Percentiles rank a stretch among this genome's conserved stretches.
Evolutionary conservation across 2,888 invertebrate species (phyloP).

Genomic region (Caenorhabditis virilis): DNA sequence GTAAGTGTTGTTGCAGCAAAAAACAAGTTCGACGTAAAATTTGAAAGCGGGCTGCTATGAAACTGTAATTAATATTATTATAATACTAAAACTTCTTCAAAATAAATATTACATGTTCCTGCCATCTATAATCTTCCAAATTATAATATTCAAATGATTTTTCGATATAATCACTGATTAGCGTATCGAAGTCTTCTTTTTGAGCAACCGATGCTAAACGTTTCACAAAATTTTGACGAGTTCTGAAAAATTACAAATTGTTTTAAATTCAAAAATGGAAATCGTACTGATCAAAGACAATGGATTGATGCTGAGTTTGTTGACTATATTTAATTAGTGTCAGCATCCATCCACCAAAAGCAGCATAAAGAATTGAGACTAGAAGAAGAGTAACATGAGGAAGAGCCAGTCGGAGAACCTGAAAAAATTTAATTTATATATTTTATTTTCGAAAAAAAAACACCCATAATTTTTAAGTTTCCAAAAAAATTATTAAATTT

Average conservation of each 20-base stretch:
- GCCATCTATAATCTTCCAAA: constrained; percentile 28
- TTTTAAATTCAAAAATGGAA: not conserved
- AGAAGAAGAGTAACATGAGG: constrained; percentile 64
- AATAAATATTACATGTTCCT: constrained; percentile 9
- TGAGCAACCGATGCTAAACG: constrained; percentile 7
- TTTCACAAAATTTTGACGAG: constrained; percentile 23
- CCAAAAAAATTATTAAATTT: too few relatives aligned
- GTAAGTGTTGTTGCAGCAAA: constrained; percentile 66
- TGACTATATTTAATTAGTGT: constrained; percentile 57
- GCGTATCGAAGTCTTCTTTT: constrained; percentile 9
- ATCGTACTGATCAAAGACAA: constrained; percentile 39
- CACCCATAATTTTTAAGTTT: too few relatives aligned
- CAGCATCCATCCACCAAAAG: constrained; percentile 60
- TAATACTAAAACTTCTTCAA: not conserved
- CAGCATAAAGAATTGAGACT: constrained; percentile 63
- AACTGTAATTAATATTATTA: constrained; percentile 3
- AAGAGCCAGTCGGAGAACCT: constrained; percentile 66
- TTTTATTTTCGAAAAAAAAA: too few relatives aligned
- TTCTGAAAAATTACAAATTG: constrained; percentile 10
- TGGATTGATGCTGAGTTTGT: constrained; percentile 32
- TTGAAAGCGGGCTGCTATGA: constrained; percentile 36
- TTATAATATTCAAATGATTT: constrained; percentile 28
- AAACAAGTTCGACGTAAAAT: constrained; percentile 55
- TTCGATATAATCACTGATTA: constrained; percentile 20
- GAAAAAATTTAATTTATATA: constrained; percentile 2